phyloP scores from a whole-genome alignment of 2,888 invertebrate genomes.

The Latrodectus hesperus region DNA sequence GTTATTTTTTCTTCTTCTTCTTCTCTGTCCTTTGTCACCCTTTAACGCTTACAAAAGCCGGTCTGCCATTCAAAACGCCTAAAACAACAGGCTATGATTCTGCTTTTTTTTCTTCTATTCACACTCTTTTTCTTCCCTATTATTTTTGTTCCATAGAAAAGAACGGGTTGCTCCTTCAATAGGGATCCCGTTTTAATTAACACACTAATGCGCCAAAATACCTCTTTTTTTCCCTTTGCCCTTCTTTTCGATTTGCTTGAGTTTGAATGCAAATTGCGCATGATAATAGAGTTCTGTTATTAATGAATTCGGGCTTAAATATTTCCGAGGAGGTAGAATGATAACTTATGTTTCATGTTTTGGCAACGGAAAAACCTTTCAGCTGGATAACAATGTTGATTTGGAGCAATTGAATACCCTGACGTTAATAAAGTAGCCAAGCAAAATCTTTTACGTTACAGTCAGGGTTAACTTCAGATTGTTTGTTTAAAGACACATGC shows the following conservation, averaged over 20 bases:
- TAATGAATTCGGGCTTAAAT: conserved; percentile 9
- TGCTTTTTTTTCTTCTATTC: conserved; percentile 15
- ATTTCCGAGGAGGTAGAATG: not conserved
- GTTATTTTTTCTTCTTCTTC: conserved; percentile 5
- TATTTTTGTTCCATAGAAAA: not conserved
- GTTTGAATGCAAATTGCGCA: conserved; percentile 53
- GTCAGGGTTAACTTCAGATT: too few species aligned
- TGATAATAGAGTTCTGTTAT: conserved; percentile 27
- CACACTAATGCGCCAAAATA: conserved; percentile 35
- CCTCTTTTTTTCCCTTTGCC: conserved; percentile 19
- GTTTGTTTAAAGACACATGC: too few species aligned
- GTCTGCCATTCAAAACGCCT: conserved; percentile 51
- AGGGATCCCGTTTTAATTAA: conserved; percentile 60
- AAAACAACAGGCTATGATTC: conserved; percentile 61
- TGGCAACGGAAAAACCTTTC: too few species aligned
- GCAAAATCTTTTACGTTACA: too few species aligned
- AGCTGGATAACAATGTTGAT: too few species aligned
- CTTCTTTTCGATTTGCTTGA: conserved; percentile 11
- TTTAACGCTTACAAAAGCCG: conserved; percentile 49
- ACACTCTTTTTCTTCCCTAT: conserved; percentile 11
- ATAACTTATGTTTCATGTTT: conserved; percentile 8
- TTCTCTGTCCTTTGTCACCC: conserved; percentile 19
- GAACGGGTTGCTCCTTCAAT: conserved; percentile 32
- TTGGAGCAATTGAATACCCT: too few species aligned
- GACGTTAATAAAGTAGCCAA: too few species aligned